phyloP scores from a whole-genome alignment of 2,888 invertebrate genomes.

The Oeneis ivallda region DNA sequence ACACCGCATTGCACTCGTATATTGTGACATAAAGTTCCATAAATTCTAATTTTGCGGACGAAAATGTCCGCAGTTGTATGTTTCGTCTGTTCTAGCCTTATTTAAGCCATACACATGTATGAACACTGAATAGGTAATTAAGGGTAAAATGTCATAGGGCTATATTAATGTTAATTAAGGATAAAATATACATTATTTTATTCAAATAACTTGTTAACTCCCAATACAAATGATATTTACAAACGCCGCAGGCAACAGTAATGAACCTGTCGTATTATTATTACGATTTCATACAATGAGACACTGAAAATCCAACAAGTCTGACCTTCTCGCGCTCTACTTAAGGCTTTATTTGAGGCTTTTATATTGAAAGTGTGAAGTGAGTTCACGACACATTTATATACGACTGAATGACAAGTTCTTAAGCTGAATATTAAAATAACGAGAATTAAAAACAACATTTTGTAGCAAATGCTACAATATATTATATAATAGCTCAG shows the following conservation, averaged over 20 bases:
- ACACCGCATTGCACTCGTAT: too few relatives aligned
- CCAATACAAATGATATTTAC: background rate
- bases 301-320: slow-evolving; percentile 32
- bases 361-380: slow-evolving; percentile 36
- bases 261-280: slow-evolving; percentile 22
- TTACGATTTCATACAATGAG: slow-evolving; percentile 21
- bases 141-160: background rate
- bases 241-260: background rate
- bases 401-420: slow-evolving; percentile 22
- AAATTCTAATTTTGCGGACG: background rate
- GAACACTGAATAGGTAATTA: background rate
- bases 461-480: background rate
- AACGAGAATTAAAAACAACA: slow-evolving; percentile 8
- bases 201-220: background rate
- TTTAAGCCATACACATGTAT: background rate
- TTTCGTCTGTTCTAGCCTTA: background rate
- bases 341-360: slow-evolving; percentile 26
- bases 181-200: background rate
- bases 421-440: slow-evolving; percentile 20
- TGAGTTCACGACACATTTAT: slow-evolving; percentile 36
- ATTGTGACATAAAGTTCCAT: slow-evolving; percentile 1
- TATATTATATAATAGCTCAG: too few relatives aligned
- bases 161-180: slow-evolving; percentile 3
- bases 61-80: background rate
- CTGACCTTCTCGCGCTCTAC: slow-evolving; percentile 32